Evolutionary conservation across 2,888 invertebrate genomes (phyloP), one percentile per base, ranked within the genome.

Genomic region (Eustalomyia histrio): DNA sequence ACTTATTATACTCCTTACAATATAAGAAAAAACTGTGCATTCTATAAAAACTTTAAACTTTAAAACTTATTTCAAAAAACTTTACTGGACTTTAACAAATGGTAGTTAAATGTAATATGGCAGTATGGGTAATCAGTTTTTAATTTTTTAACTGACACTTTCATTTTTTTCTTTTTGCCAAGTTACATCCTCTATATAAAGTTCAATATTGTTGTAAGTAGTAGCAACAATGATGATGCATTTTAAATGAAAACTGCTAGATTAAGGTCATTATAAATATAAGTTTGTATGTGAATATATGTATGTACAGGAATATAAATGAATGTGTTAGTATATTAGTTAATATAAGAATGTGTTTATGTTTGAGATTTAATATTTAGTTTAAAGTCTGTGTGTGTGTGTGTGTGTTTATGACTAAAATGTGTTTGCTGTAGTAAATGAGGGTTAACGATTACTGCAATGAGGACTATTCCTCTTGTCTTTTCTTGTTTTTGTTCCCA

Each of bases 171-270:
- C 39, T 55, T 24, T 67, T 57, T 21, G 33, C 14, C 14, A 12
- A 17, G 33, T 17, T 52, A 52, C 21, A 6, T 16, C 7, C 17
- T 39, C 17, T 39, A 39, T 21, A 33, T n/a, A 76, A 76, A 63
- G 68, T 80, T 80, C 76, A 80, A 72, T 80, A 72, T 76, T 76
- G 58, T 67, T 80, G 43, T 55, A n/a, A n/a, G n/a, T n/a, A 65
- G 58, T 16, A 68, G 68, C 61, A 68, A 29, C 69, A 73, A 65
- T 80, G 73, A 65, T 76, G 80, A 80, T 80, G 80, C 73, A 80
- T 69, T 80, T 80, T 80, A 74, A 80, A 76, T 80, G 65, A 65
- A 80, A 73, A 76, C 69, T 69, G 24, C 64, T 76, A 69, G 73
- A 76, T 76, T 80, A 80, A 76, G 80, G 73, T 69, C 73, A 76